Evolutionary conservation across 2,888 invertebrate genomes (phyloP), one percentile per base, ranked within the genome.

Genomic region (Tiliacea aurago): DNA sequence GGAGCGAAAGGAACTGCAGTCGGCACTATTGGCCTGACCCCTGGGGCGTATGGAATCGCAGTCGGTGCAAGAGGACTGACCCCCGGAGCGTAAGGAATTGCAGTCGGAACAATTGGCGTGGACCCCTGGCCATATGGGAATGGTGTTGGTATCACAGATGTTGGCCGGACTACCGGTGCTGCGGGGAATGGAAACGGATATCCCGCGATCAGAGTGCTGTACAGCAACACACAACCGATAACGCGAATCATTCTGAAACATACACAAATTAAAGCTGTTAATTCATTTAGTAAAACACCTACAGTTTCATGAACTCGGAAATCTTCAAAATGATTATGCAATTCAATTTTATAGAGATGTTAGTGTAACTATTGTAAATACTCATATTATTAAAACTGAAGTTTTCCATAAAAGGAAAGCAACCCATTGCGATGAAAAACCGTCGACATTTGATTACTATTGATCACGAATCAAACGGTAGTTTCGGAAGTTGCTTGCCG

Each of bases 171-270:
- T 15, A 80, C 64, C n/a, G 86, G 73, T 4, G 75, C 81, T 47
- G 72, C 84, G n/a, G 85, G 76, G 10, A 76, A 79, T 5, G 89
- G 84, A 61, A 84, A 84, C 13, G 88, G 78, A 37, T 86, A 68
- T n/a, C 87, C 84, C 18, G 67, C 67, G 7, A 75, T 75, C 18
- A 85, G 2, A 55, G 71, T 78, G 87, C 86, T 87, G 63, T 69
- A 87, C n/a, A 91, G 76, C 72, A 90, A 65, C 72, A 85, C 71
- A 67, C 85, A 84, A 15, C 84, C 74, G 45, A 86, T 71, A 61
- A 86, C 23, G 18, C 79, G 86, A 68, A 82, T 78, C 91, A 91
- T 91, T 78, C 91, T 90, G 84, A 62, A 89, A 88, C 23, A 62
- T 10, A 10, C 28, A 72, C 5, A 9, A 6, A n/a, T 13, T 18